A percentile compares a stretch with the other conserved stretches of the same genome.
These are phyloP conservation scores for Parnassius apollo DNA, from an alignment of 2,888 invertebrate species.

Conservation along the genomic window DNA sequence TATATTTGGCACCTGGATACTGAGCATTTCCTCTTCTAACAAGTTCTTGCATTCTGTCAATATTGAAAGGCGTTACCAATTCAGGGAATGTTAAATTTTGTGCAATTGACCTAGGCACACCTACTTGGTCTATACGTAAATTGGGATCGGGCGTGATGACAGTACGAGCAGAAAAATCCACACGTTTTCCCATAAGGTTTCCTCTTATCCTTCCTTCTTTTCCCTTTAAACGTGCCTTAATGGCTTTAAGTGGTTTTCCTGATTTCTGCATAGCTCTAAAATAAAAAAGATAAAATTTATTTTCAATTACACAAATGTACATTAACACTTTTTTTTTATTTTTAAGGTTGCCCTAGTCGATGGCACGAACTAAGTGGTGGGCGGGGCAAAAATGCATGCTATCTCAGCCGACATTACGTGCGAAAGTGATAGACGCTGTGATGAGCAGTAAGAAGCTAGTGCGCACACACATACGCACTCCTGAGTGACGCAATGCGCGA, in stretches of 20 bases:
- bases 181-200: constrained; percentile 99
- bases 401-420: too few species aligned
- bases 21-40: constrained; percentile 98
- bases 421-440: too few species aligned
- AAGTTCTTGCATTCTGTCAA: constrained; percentile 95
- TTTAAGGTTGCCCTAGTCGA: too few species aligned
- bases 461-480: too few species aligned
- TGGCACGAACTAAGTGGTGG: too few species aligned
- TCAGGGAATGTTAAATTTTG: constrained; percentile 99
- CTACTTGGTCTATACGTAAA: constrained; percentile 96
- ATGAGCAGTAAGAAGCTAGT: too few species aligned
- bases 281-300: background rate
- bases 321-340: too few species aligned
- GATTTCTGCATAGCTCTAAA: constrained; percentile 98
- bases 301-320: too few species aligned
- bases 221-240: constrained; percentile 97
- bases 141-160: constrained; percentile 99
- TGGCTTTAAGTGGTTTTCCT: constrained; percentile 98
- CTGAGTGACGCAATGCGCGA: too few species aligned
- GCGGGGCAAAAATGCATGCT: too few species aligned
- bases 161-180: constrained; percentile 99
- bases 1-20: constrained; percentile 99
- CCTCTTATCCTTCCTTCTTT: constrained; percentile 99
- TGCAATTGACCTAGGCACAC: constrained; percentile 98
- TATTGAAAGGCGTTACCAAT: constrained; percentile 99